These are phyloP conservation scores for Bugula neritina DNA, from an alignment of 2,888 invertebrate species.

Conservation along the genomic window DNA sequence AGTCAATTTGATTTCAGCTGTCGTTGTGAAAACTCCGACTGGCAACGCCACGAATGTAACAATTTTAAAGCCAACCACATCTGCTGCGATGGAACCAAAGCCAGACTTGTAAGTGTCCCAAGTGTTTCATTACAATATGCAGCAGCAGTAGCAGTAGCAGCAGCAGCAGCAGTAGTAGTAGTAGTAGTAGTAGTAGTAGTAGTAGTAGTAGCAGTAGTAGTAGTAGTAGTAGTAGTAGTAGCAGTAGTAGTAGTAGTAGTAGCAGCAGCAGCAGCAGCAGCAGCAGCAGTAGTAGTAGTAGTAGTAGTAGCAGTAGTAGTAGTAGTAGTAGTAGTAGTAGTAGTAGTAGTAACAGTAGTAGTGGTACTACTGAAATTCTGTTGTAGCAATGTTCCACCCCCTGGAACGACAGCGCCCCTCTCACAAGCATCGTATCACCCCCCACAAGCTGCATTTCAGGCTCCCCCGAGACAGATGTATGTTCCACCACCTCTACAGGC, in stretches of 20 bases:
- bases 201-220: background rate
- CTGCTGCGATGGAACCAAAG: background rate
- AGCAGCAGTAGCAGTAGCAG: background rate
- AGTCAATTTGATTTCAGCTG: background rate
- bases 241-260: constrained; percentile 1
- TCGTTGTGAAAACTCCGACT: background rate
- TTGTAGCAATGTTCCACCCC: background rate
- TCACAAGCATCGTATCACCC: background rate
- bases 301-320: background rate
- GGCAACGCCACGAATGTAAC: constrained; percentile 1
- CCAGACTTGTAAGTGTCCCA: background rate
- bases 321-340: background rate
- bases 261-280: background rate
- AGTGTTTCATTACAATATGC: background rate
- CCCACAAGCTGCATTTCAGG: background rate
- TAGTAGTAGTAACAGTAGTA: background rate
- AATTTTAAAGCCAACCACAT: background rate
- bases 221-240: constrained; percentile 5
- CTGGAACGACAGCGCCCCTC: background rate
- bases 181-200: constrained; percentile 4
- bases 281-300: too few species aligned
- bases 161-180: background rate
- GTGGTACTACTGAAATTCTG: background rate
- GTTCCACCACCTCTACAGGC: background rate
- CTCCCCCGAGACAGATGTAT: background rate